Evolutionary conservation across 2,888 invertebrate genomes (phyloP).

Genomic region (Uropetala carovei): DNA sequence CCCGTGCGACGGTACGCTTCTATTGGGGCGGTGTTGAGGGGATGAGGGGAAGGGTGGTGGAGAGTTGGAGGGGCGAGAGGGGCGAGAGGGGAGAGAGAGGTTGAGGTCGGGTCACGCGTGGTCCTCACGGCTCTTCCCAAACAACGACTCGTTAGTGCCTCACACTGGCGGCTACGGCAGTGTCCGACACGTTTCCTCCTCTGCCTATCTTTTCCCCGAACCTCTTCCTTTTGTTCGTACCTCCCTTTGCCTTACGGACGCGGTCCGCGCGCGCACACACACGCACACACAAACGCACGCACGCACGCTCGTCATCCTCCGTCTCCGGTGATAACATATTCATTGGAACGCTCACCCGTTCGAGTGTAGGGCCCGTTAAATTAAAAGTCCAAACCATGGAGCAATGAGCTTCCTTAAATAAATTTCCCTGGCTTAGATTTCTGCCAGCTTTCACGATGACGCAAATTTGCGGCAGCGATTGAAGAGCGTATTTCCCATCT

Average conservation of each 20-base stretch:
- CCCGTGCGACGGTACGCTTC: background rate
- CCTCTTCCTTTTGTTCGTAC: no score
- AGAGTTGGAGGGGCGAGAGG: background rate
- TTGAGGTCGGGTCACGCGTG: background rate
- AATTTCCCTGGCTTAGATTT: background rate
- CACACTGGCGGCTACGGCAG: background rate
- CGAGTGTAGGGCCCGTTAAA: background rate
- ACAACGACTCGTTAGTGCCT: background rate
- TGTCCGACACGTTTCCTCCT: background rate
- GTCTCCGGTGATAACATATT: constrained; percentile 18
- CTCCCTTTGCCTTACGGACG: no score
- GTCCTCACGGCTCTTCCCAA: background rate
- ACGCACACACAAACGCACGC: no score
- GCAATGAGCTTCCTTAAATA: background rate
- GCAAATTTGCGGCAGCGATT: background rate
- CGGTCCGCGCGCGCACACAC: no score
- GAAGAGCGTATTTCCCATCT: background rate
- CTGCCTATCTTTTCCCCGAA: background rate
- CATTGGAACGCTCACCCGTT: background rate
- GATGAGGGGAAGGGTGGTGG: constrained; percentile 29
- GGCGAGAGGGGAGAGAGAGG: no score
- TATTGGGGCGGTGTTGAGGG: constrained; percentile 24
- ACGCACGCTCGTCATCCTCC: background rate
- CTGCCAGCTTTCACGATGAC: background rate
- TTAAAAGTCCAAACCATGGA: background rate